A percentile compares a stretch with the other conserved stretches of the same genome.
Conservation (phyloP, 1,140 invertebrate genomes). For the Drosophila paulistorum region DNA sequence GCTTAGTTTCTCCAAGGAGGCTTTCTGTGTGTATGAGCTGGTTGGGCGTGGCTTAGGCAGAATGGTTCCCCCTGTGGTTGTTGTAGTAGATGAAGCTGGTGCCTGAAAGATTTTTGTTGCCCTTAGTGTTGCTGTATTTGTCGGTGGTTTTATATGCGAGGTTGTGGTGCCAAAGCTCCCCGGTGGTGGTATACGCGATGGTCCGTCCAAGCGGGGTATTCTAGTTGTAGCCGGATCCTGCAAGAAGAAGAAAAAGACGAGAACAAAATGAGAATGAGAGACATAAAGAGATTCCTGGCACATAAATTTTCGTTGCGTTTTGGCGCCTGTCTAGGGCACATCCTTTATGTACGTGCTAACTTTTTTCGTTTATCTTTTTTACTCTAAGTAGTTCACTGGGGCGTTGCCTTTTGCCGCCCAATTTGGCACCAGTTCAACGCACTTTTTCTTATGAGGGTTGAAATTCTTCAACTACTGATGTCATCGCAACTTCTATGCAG, state of each 20-base stretch:
- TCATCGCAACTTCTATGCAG: slow-evolving; percentile 32
- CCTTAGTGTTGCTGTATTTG: slow-evolving; percentile 26
- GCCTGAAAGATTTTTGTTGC: slow-evolving; percentile 62
- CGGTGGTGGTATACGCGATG: slow-evolving; percentile 70
- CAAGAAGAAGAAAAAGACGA: slow-evolving; percentile 10
- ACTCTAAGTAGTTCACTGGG: slow-evolving; percentile 71
- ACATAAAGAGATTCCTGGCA: neutral
- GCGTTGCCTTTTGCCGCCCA: slow-evolving; percentile 46
- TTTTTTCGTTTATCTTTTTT: slow-evolving; percentile 35
- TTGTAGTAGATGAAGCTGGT: slow-evolving; percentile 36
- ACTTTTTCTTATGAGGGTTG: slow-evolving; percentile 47
- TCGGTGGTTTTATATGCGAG: slow-evolving; percentile 67
- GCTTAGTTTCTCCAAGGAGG: slow-evolving; percentile 50
- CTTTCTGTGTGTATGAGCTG: slow-evolving; percentile 50
- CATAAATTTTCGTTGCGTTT: slow-evolving; percentile 16
- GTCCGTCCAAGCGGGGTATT: slow-evolving; percentile 75
- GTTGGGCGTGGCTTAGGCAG: slow-evolving; percentile 41
- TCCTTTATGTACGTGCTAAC: slow-evolving; percentile 63
- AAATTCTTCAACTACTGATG: slow-evolving; percentile 46
- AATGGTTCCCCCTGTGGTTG: neutral
- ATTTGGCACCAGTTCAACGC: slow-evolving; percentile 78
- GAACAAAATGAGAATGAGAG: slow-evolving; percentile 16
- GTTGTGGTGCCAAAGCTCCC: slow-evolving; percentile 51
- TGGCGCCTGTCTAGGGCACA: slow-evolving; percentile 36
- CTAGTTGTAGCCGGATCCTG: slow-evolving; percentile 71